A percentile compares a stretch with the other conserved stretches of the same genome.
Conservation (phyloP, 2,797 vertebrate species). For the Onychomys torridus region DNA sequence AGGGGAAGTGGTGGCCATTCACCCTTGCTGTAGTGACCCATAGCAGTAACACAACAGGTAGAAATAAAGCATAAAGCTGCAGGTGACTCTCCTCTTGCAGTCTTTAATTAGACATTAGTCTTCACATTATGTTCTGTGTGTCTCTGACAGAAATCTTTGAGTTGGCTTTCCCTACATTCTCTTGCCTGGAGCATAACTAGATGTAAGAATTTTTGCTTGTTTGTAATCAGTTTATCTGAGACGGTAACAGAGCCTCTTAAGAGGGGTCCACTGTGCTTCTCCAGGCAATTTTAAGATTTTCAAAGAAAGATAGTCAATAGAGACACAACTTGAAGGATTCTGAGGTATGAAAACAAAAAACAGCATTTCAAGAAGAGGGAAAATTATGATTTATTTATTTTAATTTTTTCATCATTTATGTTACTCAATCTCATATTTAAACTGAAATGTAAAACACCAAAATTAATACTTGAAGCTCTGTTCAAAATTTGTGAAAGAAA, state of each 20-base stretch:
- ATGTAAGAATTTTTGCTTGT: neutral
- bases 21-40: neutral
- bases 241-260: neutral
- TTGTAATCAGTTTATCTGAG: neutral
- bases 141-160: conserved; percentile 15
- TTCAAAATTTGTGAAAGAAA: conserved; percentile 3
- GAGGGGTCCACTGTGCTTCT: neutral
- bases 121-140: neutral
- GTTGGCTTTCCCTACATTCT: neutral
- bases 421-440: neutral
- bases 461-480: conserved; percentile 2
- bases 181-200: conserved; percentile 12
- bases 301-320: neutral
- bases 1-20: neutral
- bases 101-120: neutral
- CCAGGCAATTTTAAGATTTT: conserved; percentile 1
- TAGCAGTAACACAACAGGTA: neutral
- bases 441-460: neutral
- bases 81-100: neutral
- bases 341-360: neutral
- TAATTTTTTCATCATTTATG: conserved; percentile 2
- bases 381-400: conserved; percentile 39
- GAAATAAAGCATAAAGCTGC: neutral
- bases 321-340: neutral
- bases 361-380: neutral